Evolutionary conservation across 2,113 vertebrate genomes (phyloP).

Genomic region (Sander vitreus): DNA sequence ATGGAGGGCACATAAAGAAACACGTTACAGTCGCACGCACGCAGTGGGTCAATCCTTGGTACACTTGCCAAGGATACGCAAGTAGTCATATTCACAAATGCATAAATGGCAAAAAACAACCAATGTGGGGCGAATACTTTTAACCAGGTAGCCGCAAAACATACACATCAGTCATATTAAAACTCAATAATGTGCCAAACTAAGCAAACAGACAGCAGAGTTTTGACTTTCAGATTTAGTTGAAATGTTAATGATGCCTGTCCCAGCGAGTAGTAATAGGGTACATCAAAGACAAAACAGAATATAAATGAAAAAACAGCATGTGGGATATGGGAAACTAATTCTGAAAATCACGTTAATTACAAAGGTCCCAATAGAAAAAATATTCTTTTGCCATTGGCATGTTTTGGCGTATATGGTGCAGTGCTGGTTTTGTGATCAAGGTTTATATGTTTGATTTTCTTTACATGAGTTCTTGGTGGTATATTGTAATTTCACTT

Average conservation of each 20-base stretch:
- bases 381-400: background rate
- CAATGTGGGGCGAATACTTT: conserved; percentile 33
- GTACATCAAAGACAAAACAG: conserved; percentile 17
- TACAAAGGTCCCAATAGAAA: background rate
- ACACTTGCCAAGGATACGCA: conserved; percentile 29
- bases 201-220: conserved; percentile 37
- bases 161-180: conserved; percentile 50
- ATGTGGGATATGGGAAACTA: conserved; percentile 18
- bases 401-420: background rate
- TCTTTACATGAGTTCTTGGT: background rate
- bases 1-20: conserved; percentile 55
- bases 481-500: background rate
- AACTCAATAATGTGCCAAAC: conserved; percentile 47
- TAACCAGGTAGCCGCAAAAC: conserved; percentile 47
- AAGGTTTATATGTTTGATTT: background rate
- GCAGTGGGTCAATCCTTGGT: conserved; percentile 21
- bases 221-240: conserved; percentile 43
- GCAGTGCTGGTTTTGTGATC: background rate
- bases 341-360: background rate
- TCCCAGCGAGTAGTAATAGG: background rate
- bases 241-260: conserved; percentile 23
- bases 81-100: conserved; percentile 35
- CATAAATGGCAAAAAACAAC: conserved; percentile 65
- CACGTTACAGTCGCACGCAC: conserved; percentile 24
- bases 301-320: conserved; percentile 9